Evolutionary conservation across 2,113 vertebrate genomes (phyloP).

Genomic region (Nothocercus nigrocapillus): DNA sequence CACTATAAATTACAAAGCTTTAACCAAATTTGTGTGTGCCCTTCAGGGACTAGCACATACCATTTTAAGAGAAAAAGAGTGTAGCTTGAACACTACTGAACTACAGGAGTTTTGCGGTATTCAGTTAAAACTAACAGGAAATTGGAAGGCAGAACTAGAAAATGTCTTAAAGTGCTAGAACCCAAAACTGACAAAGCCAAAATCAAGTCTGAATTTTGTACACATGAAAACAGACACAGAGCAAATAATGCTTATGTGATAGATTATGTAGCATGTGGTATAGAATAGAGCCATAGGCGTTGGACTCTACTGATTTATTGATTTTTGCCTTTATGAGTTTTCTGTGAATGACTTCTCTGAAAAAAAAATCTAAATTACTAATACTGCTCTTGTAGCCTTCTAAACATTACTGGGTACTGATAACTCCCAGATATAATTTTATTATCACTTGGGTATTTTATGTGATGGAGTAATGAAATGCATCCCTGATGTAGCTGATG

Average conservation of each 20-base stretch:
- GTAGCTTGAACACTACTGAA: neutral
- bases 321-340: constrained; percentile 20
- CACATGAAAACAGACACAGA: neutral
- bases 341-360: neutral
- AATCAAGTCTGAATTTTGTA: neutral
- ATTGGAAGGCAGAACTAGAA: neutral
- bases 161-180: neutral
- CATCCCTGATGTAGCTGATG: neutral
- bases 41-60: neutral
- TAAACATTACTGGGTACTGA: neutral
- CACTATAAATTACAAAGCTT: constrained; percentile 25
- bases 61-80: neutral
- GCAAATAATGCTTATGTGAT: too few species aligned
- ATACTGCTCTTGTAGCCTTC: neutral
- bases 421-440: neutral
- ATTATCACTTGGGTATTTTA: neutral
- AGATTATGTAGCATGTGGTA: neutral
- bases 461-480: neutral
- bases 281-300: neutral
- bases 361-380: neutral
- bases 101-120: neutral
- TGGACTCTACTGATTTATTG: neutral
- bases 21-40: constrained; percentile 28
- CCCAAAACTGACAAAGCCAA: neutral
- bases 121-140: neutral